Percentiles rank a stretch among this genome's conserved stretches.
Evolutionary conservation across 2,888 invertebrate genomes (phyloP).

Genomic region (Seira musarum): DNA sequence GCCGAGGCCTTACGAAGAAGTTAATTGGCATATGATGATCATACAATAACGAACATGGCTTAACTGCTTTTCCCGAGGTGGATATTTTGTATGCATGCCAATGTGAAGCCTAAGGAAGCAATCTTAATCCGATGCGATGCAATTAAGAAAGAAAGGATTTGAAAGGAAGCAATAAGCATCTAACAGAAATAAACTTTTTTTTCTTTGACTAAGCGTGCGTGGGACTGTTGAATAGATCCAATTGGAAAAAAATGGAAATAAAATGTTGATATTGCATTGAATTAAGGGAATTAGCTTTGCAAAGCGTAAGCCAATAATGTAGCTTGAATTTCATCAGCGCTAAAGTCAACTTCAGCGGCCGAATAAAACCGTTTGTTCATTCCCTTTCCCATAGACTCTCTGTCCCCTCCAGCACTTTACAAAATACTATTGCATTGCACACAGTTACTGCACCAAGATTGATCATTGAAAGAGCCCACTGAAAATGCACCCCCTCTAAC

Average conservation of each 20-base stretch:
- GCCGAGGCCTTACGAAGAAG: background rate
- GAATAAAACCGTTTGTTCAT: too few species aligned
- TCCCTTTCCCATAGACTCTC: too few species aligned
- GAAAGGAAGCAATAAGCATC: slow-evolving; percentile 24
- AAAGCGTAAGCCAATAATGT: too few species aligned
- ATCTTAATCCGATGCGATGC: slow-evolving; percentile 24
- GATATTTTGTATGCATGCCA: slow-evolving; percentile 28
- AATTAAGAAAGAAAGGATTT: slow-evolving; percentile 19
- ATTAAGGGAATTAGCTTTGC: too few species aligned
- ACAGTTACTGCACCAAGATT: too few species aligned
- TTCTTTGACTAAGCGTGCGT: slow-evolving; percentile 34
- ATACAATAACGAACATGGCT: background rate
- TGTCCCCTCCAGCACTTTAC: too few species aligned
- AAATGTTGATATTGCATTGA: too few species aligned
- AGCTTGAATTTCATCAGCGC: too few species aligned
- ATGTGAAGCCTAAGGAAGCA: slow-evolving; percentile 7
- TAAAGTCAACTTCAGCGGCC: too few species aligned
- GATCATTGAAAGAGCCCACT: too few species aligned
- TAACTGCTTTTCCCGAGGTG: background rate
- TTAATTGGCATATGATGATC: slow-evolving; percentile 4
- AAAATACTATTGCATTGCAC: too few species aligned
- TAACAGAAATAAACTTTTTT: slow-evolving; percentile 18
- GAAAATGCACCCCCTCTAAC: too few species aligned
- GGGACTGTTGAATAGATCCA: background rate
- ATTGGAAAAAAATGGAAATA: slow-evolving; percentile 3